These are phyloP conservation scores for Mobula birostris DNA, from an alignment of 2,113 vertebrate genomes.

Conservation along the genomic window DNA sequence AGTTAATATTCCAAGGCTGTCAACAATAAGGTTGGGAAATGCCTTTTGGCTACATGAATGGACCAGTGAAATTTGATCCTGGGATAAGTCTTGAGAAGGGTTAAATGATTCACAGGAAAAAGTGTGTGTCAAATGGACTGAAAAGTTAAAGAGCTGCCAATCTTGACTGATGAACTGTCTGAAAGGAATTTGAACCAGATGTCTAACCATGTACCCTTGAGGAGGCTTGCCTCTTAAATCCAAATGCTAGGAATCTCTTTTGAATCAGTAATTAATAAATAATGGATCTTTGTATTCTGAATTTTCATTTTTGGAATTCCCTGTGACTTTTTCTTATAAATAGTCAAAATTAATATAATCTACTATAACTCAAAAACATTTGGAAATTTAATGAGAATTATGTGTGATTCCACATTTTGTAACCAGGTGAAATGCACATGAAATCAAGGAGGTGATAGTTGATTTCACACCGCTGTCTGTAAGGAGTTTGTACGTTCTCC, in stretches of 20 bases:
- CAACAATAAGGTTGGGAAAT: background rate
- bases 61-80: slow-evolving; percentile 6
- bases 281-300: background rate
- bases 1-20: slow-evolving; percentile 19
- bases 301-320: background rate
- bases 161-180: slow-evolving; percentile 29
- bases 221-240: slow-evolving; percentile 14
- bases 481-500: too few species aligned
- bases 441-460: background rate
- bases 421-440: background rate
- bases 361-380: background rate
- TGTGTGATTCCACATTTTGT: background rate
- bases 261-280: slow-evolving; percentile 22
- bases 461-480: too few species aligned
- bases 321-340: background rate
- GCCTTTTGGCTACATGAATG: slow-evolving; percentile 20
- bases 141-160: slow-evolving; percentile 34
- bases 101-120: slow-evolving; percentile 36
- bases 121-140: slow-evolving; percentile 28
- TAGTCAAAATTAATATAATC: background rate
- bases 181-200: slow-evolving; percentile 35
- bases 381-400: background rate
- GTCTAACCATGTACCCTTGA: background rate
- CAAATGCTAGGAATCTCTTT: background rate
- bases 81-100: slow-evolving; percentile 32